These are phyloP conservation scores for Scaptomyza flava DNA, from an alignment of 2,888 invertebrate genomes.

Conservation along the genomic window DNA sequence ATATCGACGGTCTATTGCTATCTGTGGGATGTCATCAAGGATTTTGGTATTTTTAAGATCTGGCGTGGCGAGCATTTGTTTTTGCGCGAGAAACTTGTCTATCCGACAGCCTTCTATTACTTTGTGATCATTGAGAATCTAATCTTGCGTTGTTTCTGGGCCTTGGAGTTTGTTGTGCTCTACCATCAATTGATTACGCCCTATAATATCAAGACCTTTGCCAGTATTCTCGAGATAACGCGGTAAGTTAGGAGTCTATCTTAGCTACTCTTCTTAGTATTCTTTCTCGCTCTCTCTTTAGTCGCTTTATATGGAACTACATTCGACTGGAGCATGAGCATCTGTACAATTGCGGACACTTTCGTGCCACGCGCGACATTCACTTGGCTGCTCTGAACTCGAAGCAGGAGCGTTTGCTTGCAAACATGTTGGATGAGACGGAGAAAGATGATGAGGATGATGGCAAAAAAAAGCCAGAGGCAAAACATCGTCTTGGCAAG, in stretches of 20 bases:
- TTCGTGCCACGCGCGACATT: constrained; percentile 98
- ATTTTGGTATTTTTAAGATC: constrained; percentile 97
- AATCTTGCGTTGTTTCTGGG: constrained; percentile 95
- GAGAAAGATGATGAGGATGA: constrained; percentile 88
- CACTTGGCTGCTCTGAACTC: constrained; percentile 93
- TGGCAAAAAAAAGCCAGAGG: constrained; percentile 85
- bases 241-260: constrained; percentile 85
- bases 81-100: constrained; percentile 96
- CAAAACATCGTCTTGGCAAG: constrained; percentile 50
- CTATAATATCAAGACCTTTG: constrained; percentile 91
- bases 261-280: not conserved
- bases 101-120: constrained; percentile 92
- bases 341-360: constrained; percentile 98
- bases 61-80: constrained; percentile 95
- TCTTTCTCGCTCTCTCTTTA: constrained; percentile 11
- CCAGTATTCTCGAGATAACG: constrained; percentile 93
- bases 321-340: constrained; percentile 99
- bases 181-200: constrained; percentile 89
- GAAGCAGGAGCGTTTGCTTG: constrained; percentile 93
- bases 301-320: constrained; percentile 99
- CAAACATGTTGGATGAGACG: constrained; percentile 96
- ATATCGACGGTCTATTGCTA: constrained; percentile 96
- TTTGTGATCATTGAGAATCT: constrained; percentile 98
- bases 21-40: constrained; percentile 98
- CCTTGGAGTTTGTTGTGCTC: constrained; percentile 91